Evolutionary conservation across 2,888 invertebrate genomes (phyloP).

Genomic region (Crocallis elinguaria): DNA sequence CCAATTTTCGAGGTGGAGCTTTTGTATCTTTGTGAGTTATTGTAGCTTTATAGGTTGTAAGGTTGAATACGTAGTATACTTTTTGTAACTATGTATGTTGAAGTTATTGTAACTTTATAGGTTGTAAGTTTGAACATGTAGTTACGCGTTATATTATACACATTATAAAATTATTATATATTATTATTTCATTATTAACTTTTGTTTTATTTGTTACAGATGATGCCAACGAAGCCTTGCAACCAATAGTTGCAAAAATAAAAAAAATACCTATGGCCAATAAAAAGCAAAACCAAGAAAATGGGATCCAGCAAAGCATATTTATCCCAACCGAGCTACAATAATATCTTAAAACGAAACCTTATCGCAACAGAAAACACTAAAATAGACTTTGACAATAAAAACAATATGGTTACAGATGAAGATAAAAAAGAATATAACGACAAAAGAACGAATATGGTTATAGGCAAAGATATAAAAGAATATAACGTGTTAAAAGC

Average conservation of each 20-base stretch:
- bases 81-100: neutral
- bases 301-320: slow-evolving; percentile 4
- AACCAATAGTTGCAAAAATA: neutral
- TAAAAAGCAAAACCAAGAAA: neutral
- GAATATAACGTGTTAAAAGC: neutral
- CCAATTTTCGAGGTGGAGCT: slow-evolving; percentile 9
- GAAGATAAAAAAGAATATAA: neutral
- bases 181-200: no score
- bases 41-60: neutral
- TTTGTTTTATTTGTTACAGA: slow-evolving; percentile 23
- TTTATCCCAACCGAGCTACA: neutral
- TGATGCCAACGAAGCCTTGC: neutral
- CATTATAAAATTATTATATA: no score
- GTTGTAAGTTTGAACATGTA: neutral
- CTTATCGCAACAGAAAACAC: neutral
- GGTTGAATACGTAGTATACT: no score
- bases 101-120: neutral
- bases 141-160: no score
- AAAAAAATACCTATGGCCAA: neutral
- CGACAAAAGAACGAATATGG: neutral
- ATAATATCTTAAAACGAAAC: neutral
- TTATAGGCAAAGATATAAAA: neutral
- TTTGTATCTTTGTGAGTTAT: neutral
- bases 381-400: neutral
- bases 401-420: neutral